Evolutionary conservation across 2,797 vertebrate genomes (phyloP), one percentile per base, ranked within the genome.

Genomic region (Labroides dimidiatus): DNA sequence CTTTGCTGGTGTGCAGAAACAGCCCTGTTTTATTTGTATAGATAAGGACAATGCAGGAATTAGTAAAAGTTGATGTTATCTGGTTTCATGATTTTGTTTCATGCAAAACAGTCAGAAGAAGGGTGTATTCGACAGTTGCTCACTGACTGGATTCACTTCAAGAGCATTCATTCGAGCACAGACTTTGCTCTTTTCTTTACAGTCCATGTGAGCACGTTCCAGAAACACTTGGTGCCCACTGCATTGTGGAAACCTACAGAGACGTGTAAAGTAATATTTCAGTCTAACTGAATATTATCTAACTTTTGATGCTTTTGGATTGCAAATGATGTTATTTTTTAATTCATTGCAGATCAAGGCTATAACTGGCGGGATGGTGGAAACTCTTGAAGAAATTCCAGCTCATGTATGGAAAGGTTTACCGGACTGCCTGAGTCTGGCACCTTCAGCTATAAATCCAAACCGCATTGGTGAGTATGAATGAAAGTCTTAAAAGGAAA

Each of bases 381-480:
- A 98, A 91, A 93, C 89, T 57, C 88, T 97, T 75, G 94, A 94
- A 23, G 94, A 94, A 65, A 93, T 97, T 20, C 97, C 96, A 43
- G 92, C 93, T 55, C 96, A 96, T 0, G 91, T 98, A 61, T 93
- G 95, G 59, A 93, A 89, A 67, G 95, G 95, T 55, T 94, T 98
- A 86, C 96, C 96, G 0, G 94, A 96, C 72, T 93, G 94, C 24
- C 93, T 98, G 82, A 94, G 86, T 77, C 95, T 99, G 30, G 87
- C 91, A 65, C 94, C 93, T 0, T 98, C 96, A 52, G 94, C 95
- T 42, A 92, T 96, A 13, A 94, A 96, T 92, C 94, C 92, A 82
- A 94, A 91, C 53, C 94, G 96, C 23, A 90, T 98, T 0, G 96
- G 96, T 98, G 89, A 95, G 95, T 89, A 14, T 21, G 24, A 8